Conservation (phyloP, 2,888 invertebrate species). For the Drosophila algonquin region DNA sequence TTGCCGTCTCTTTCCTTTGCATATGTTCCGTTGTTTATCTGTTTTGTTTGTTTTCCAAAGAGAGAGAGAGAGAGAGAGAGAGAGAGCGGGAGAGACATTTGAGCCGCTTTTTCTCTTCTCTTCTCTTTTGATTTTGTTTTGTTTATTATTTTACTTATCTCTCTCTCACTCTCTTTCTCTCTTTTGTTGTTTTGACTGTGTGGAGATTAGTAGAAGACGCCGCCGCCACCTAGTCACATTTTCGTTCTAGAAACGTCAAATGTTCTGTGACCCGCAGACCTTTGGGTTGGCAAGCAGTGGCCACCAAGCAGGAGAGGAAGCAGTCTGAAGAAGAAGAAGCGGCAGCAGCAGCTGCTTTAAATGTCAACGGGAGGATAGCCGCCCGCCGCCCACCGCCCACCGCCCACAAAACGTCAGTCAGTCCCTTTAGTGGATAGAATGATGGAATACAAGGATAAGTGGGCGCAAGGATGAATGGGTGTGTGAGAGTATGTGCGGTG, state of each 20-base stretch:
- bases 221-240: conserved; percentile 27
- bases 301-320: conserved; percentile 13
- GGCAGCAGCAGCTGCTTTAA: conserved; percentile 17
- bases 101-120: conserved; percentile 1
- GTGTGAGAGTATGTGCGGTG: neutral
- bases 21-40: conserved; percentile 28
- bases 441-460: neutral
- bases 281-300: conserved; percentile 44
- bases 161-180: conserved; percentile 13
- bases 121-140: neutral
- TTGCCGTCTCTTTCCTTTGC: neutral
- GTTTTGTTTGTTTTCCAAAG: conserved; percentile 36
- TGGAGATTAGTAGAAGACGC: conserved; percentile 9
- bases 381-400: neutral
- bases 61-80: conserved; percentile 23
- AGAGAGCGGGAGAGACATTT: neutral
- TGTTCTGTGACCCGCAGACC: conserved; percentile 69
- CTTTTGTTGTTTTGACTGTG: conserved; percentile 4
- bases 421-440: neutral
- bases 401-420: conserved; percentile 5
- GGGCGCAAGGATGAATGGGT: neutral
- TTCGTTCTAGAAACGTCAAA: conserved; percentile 30
- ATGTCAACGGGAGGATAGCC: conserved; percentile 23
- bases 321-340: neutral
- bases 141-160: conserved; percentile 2